A percentile compares a stretch with the other conserved stretches of the same genome.
Conservation (phyloP, 2,888 invertebrate species). For the Amiota minor region DNA sequence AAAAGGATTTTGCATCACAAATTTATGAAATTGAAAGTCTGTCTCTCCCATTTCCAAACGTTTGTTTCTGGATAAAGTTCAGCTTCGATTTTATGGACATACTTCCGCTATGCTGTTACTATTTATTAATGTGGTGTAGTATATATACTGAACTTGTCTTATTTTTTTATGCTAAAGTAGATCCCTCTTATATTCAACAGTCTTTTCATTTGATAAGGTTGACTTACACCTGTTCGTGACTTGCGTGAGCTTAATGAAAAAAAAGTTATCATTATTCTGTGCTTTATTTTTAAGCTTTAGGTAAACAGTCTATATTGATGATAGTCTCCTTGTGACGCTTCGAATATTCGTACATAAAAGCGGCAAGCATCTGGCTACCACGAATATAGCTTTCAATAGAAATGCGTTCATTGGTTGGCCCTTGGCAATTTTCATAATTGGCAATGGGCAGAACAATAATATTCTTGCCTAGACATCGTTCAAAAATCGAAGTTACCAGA, state of each 20-base stretch:
- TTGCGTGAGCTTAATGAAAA: background rate
- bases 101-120: slow-evolving; percentile 16
- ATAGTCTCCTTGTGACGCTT: slow-evolving; percentile 12
- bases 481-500: slow-evolving; percentile 43
- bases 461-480: slow-evolving; percentile 41
- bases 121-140: slow-evolving; percentile 1
- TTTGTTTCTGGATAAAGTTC: background rate
- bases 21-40: slow-evolving; percentile 25
- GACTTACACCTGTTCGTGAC: slow-evolving; percentile 2
- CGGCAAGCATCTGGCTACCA: slow-evolving; percentile 43
- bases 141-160: too few species aligned
- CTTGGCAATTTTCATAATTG: slow-evolving; percentile 44
- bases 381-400: slow-evolving; percentile 43
- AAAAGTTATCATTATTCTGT: background rate
- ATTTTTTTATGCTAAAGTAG: background rate
- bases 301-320: background rate
- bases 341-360: slow-evolving; percentile 48
- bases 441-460: slow-evolving; percentile 47
- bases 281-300: background rate
- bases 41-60: background rate
- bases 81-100: background rate
- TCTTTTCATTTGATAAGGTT: background rate
- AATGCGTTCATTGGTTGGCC: slow-evolving; percentile 47
- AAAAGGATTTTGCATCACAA: slow-evolving; percentile 52
- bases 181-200: background rate